Conservation (phyloP, 2,113 vertebrate species). For the Hyla sarda region DNA sequence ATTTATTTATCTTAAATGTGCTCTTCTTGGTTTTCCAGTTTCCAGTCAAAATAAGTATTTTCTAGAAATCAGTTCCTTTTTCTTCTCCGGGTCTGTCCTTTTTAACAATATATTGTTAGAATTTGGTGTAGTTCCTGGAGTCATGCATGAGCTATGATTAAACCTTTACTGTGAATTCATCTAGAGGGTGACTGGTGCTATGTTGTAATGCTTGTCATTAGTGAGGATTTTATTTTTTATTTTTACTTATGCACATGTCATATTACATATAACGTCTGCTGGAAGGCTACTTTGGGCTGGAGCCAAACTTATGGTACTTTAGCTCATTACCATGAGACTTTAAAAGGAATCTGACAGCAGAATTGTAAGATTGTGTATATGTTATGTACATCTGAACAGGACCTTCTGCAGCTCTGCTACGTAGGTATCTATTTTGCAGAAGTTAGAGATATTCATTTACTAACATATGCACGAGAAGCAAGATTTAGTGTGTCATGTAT, state of each 20-base stretch:
- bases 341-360: constrained; percentile 30
- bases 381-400: constrained; percentile 6
- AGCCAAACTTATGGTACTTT: constrained; percentile 13
- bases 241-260: not conserved
- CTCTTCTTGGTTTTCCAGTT: constrained; percentile 17
- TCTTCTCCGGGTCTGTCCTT: not conserved
- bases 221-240: not conserved
- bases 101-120: not conserved
- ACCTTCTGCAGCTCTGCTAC: not conserved
- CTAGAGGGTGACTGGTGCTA: not conserved
- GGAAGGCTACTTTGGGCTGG: constrained; percentile 21
- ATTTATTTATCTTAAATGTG: constrained; percentile 47
- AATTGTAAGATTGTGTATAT: constrained; percentile 20
- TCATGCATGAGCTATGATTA: not conserved
- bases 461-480: not conserved
- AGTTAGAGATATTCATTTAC: constrained; percentile 21
- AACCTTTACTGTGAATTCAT: not conserved
- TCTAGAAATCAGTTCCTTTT: constrained; percentile 23
- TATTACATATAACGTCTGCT: not conserved
- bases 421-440: not conserved
- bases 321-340: constrained; percentile 7
- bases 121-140: constrained; percentile 14
- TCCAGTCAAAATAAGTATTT: constrained; percentile 33
- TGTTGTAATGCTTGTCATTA: not conserved
- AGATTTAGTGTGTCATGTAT: not conserved